phyloP scores from a whole-genome alignment of 2,797 vertebrate genomes.

The Phoebastria nigripes region DNA sequence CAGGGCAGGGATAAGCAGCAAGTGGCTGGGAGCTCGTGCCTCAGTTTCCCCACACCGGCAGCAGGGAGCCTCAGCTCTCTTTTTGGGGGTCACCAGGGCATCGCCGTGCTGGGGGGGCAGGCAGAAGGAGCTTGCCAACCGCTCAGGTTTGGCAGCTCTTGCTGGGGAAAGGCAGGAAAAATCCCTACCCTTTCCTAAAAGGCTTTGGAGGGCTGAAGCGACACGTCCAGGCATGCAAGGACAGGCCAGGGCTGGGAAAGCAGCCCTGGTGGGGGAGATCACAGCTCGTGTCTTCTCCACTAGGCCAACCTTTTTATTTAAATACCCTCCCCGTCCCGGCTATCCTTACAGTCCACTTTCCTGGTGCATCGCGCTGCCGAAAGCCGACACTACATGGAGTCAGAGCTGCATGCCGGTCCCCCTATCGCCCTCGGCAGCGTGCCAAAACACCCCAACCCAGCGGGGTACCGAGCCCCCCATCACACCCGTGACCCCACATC shows the following conservation, averaged over 20 bases:
- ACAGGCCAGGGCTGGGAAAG: background rate
- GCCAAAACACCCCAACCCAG: background rate
- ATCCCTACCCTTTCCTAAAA: background rate
- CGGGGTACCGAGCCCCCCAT: background rate
- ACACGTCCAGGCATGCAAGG: background rate
- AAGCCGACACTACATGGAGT: accelerated
- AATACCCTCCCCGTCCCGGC: background rate
- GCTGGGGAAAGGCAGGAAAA: background rate
- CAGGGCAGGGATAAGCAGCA: background rate
- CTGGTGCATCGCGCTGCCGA: background rate
- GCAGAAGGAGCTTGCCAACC: background rate
- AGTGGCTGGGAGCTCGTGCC: background rate
- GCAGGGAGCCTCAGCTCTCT: background rate
- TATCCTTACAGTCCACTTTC: background rate
- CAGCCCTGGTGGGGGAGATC: background rate
- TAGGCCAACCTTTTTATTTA: slow-evolving; percentile 32
- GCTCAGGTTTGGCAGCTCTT: background rate
- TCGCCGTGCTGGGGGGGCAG: accelerated
- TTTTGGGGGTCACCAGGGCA: background rate
- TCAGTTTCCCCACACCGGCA: background rate
- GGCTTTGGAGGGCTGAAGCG: background rate
- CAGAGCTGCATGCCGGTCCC: background rate
- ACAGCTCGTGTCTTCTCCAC: background rate
- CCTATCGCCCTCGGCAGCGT: accelerated
- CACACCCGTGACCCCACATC: background rate